Conservation (phyloP, 1,140 invertebrate genomes). For the Drosophila biarmipes region DNA sequence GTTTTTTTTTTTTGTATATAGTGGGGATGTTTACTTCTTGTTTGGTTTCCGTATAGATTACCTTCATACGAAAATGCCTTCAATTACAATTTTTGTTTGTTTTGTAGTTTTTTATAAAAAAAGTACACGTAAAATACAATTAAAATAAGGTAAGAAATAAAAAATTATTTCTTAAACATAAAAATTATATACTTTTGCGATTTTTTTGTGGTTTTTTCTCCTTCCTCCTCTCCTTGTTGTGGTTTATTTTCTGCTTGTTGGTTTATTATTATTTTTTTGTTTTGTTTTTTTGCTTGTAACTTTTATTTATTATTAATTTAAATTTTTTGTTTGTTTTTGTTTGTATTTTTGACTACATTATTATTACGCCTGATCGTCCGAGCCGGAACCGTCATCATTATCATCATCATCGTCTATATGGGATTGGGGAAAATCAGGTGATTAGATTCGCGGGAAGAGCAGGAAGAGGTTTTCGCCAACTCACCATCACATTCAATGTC, state of each 20-base stretch:
- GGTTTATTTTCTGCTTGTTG: constrained; percentile 51
- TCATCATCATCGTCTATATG: constrained; percentile 79
- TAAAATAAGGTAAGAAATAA: constrained; percentile 84
- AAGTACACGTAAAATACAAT: constrained; percentile 84
- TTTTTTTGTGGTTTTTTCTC: constrained; percentile 76
- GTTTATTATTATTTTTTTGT: constrained; percentile 44
- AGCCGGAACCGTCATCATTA: constrained; percentile 83
- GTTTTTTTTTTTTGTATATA: constrained; percentile 67
- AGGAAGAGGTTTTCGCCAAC: neutral
- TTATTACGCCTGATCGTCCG: constrained; percentile 84
- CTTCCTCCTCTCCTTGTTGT: constrained; percentile 33
- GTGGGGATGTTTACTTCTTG: constrained; percentile 74
- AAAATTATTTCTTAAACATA: constrained; percentile 84
- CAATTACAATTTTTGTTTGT: constrained; percentile 59
- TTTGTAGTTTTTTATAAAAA: constrained; percentile 83
- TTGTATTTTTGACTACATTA: constrained; percentile 84
- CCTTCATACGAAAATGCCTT: constrained; percentile 50
- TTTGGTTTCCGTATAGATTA: constrained; percentile 59
- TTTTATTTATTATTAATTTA: constrained; percentile 83
- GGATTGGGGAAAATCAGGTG: neutral
- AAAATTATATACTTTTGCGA: constrained; percentile 83
- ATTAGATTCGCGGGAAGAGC: constrained; percentile 3
- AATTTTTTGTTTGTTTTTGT: constrained; percentile 71
- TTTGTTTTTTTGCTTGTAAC: constrained; percentile 74
- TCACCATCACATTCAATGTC: constrained; percentile 83